Percentiles rank a stretch among this genome's conserved stretches.
phyloP scores from a whole-genome alignment of 2,888 invertebrate genomes.

The Temnothorax rugatulus region DNA sequence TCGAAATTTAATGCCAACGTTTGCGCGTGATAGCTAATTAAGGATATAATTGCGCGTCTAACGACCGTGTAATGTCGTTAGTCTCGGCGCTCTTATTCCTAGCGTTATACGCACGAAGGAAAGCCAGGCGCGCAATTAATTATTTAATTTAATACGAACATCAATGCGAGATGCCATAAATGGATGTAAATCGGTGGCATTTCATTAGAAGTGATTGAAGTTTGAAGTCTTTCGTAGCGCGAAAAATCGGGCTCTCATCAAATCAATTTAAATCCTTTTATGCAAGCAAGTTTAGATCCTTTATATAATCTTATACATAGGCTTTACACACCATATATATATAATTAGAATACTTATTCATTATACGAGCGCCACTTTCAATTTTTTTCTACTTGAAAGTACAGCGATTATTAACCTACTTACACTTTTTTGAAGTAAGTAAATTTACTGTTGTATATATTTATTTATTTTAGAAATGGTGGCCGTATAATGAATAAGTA shows the following conservation, averaged over 20 bases:
- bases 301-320: too few species aligned
- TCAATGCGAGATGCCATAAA: background rate
- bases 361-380: too few species aligned
- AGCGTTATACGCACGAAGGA: background rate
- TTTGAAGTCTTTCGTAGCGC: background rate
- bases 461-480: too few species aligned
- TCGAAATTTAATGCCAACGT: conserved; percentile 33
- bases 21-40: conserved; percentile 9
- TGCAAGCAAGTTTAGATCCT: background rate
- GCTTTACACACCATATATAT: too few species aligned
- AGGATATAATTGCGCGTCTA: conserved; percentile 16
- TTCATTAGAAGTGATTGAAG: background rate
- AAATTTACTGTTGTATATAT: too few species aligned
- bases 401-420: too few species aligned
- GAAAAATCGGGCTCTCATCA: background rate
- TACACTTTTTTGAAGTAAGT: too few species aligned
- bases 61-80: conserved; percentile 3
- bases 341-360: too few species aligned
- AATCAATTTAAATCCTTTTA: background rate
- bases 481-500: too few species aligned
- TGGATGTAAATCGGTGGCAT: background rate
- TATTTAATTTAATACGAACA: background rate
- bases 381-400: too few species aligned
- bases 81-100: background rate
- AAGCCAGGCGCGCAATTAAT: background rate